Evolutionary conservation across 2,888 invertebrate genomes (phyloP).

Genomic region (Argyresthia goedartella): DNA sequence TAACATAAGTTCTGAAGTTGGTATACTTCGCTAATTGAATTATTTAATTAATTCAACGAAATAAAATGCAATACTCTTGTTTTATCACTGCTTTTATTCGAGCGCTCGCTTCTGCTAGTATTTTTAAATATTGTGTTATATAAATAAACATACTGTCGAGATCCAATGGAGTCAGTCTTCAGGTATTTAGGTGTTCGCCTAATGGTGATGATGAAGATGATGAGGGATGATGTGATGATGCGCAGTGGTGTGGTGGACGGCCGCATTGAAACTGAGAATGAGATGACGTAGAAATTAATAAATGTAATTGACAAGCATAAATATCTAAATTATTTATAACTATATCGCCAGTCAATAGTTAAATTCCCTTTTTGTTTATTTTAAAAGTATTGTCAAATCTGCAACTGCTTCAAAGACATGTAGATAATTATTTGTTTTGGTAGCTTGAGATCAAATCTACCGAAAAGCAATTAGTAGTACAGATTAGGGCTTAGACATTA

Average conservation of each 20-base stretch:
- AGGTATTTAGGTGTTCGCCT: slow-evolving; percentile 16
- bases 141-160: slow-evolving; percentile 16
- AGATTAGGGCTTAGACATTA: no score
- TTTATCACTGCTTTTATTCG: neutral
- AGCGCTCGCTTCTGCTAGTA: slow-evolving; percentile 2
- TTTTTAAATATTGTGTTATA: neutral
- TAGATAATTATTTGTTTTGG: no score
- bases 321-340: no score
- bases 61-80: neutral
- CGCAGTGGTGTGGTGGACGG: slow-evolving; percentile 37
- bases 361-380: no score
- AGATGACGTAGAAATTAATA: slow-evolving; percentile 6
- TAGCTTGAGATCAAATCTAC: no score
- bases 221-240: slow-evolving; percentile 34
- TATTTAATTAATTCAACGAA: no score
- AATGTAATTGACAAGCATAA: no score
- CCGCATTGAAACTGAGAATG: slow-evolving; percentile 38
- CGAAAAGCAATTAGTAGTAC: no score
- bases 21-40: no score
- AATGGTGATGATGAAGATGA: slow-evolving; percentile 24
- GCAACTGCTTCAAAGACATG: neutral
- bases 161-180: slow-evolving; percentile 15
- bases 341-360: no score
- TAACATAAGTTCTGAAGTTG: no score
- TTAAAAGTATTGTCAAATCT: no score